phyloP scores from a whole-genome alignment of 2,113 vertebrate genomes.

The Malaclemys terrapin region DNA sequence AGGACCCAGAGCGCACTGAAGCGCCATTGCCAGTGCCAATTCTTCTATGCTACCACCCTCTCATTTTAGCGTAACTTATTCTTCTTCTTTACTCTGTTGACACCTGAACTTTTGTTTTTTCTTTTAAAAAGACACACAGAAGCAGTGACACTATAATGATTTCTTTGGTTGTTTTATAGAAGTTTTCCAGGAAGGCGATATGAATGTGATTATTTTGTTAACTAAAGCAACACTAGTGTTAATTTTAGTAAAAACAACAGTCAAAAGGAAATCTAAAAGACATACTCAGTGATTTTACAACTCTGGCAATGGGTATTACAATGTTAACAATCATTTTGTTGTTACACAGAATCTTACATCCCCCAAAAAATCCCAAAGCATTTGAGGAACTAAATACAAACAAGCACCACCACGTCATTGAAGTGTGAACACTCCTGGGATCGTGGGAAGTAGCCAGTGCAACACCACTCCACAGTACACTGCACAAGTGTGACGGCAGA shows the following conservation, averaged over 20 bases:
- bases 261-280: background rate
- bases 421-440: rapidly evolving
- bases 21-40: background rate
- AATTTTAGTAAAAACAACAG: background rate
- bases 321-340: background rate
- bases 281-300: rapidly evolving
- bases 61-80: background rate
- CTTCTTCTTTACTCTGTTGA: background rate
- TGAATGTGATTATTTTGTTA: background rate
- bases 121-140: background rate
- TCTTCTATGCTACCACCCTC: background rate
- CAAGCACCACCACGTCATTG: background rate
- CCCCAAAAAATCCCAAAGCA: background rate
- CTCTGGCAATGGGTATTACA: rapidly evolving
- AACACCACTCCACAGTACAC: too few species aligned
- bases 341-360: background rate
- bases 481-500: too few species aligned
- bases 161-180: background rate
- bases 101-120: background rate
- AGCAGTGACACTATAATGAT: background rate
- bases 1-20: background rate
- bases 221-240: background rate
- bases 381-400: rapidly evolving
- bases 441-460: background rate
- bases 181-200: background rate